Evolutionary conservation across 1,140 invertebrate species (phyloP).

Genomic region (Pseudomyrmex dendroicus): DNA sequence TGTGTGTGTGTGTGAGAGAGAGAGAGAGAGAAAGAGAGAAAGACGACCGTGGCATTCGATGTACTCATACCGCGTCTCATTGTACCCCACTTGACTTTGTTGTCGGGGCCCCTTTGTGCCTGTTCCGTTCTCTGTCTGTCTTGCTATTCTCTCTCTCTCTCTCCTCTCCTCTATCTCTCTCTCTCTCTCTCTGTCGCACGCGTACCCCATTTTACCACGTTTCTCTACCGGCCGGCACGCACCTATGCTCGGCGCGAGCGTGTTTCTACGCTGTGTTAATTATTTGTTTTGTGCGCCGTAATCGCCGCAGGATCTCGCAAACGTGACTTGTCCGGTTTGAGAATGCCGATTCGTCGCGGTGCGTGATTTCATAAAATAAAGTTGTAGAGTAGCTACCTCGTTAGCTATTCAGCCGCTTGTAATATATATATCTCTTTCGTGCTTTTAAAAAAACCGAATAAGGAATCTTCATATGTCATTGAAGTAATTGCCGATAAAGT

Average conservation of each 20-base stretch:
- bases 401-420: neutral
- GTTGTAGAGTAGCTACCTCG: neutral
- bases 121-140: slow-evolving; percentile 67
- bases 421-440: neutral
- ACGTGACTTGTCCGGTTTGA: slow-evolving; percentile 27
- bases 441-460: neutral
- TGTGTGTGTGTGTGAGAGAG: neutral
- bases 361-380: neutral
- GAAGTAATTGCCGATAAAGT: neutral
- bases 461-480: neutral
- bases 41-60: slow-evolving; percentile 79
- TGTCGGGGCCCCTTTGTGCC: slow-evolving; percentile 80
- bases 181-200: slow-evolving; percentile 54
- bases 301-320: slow-evolving; percentile 70
- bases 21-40: slow-evolving; percentile 16
- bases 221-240: slow-evolving; percentile 45
- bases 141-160: slow-evolving; percentile 52
- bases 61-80: slow-evolving; percentile 82
- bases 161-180: slow-evolving; percentile 69
- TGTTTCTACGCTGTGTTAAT: slow-evolving; percentile 73
- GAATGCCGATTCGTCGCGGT: slow-evolving; percentile 18
- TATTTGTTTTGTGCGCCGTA: slow-evolving; percentile 76
- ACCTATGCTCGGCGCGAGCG: slow-evolving; percentile 55
- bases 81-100: slow-evolving; percentile 84
- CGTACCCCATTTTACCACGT: slow-evolving; percentile 42